A percentile compares a stretch with the other conserved stretches of the same genome.
Evolutionary conservation across 2,797 vertebrate genomes (phyloP).

Genomic region (Distichodus sexfasciatus): DNA sequence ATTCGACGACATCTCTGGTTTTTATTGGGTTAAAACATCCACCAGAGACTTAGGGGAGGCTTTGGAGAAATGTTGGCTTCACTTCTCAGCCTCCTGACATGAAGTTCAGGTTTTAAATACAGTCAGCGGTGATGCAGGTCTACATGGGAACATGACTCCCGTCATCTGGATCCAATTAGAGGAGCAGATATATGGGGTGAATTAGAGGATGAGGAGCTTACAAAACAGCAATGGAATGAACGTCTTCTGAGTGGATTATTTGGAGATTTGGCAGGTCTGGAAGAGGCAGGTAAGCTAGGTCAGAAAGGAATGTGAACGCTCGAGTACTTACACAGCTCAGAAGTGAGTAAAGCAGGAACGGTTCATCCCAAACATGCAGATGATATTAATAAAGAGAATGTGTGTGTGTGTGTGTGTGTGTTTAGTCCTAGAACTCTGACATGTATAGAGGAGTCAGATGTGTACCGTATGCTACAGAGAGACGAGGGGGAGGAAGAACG

Average conservation of each 20-base stretch:
- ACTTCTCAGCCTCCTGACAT: not conserved
- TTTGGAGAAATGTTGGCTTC: no score
- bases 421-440: constrained; percentile 76
- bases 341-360: no score
- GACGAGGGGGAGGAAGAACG: constrained; percentile 77
- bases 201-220: constrained; percentile 18
- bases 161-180: constrained; percentile 51
- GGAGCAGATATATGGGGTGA: constrained; percentile 46
- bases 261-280: not conserved
- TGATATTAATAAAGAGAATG: not conserved
- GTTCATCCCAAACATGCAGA: not conserved
- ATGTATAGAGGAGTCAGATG: constrained; percentile 84
- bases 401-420: constrained; percentile 8
- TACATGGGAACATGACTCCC: not conserved
- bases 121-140: not conserved
- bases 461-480: constrained; percentile 89
- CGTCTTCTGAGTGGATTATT: constrained; percentile 11
- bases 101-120: no score
- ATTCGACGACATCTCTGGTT: no score
- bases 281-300: not conserved
- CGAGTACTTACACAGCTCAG: not conserved
- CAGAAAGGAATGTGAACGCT: not conserved
- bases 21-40: no score
- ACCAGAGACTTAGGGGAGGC: no score
- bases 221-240: constrained; percentile 29